These are phyloP conservation scores for Pseudochirops cupreus DNA, from an alignment of 2,797 vertebrate species.

Conservation along the genomic window DNA sequence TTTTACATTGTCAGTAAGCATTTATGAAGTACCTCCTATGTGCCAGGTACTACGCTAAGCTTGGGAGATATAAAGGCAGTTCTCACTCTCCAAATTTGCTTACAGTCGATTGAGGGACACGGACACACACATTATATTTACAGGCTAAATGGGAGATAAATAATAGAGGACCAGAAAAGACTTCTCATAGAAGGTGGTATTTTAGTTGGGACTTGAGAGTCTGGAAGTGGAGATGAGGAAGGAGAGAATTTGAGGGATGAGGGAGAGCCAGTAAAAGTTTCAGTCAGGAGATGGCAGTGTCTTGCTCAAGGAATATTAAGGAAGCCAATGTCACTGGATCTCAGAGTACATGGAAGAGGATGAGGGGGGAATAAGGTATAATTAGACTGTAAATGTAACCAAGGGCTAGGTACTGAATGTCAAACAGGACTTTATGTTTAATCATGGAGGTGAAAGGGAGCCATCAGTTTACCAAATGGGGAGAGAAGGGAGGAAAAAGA, in stretches of 20 bases:
- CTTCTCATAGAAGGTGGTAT: not conserved
- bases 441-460: too few species aligned
- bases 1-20: not conserved
- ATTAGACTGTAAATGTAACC: too few species aligned
- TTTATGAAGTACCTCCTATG: not conserved
- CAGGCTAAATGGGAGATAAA: not conserved
- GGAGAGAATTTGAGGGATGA: not conserved
- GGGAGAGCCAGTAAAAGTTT: not conserved
- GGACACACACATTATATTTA: not conserved
- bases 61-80: not conserved
- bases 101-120: not conserved
- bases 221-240: not conserved
- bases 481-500: too few species aligned
- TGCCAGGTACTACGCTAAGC: not conserved
- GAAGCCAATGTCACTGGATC: too few species aligned
- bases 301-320: not conserved
- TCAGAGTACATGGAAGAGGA: too few species aligned
- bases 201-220: not conserved
- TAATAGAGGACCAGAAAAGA: not conserved
- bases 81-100: not conserved
- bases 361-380: too few species aligned
- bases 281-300: not conserved
- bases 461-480: too few species aligned
- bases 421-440: too few species aligned
- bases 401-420: too few species aligned